Evolutionary conservation across 2,888 invertebrate species (phyloP).

Genomic region (Microctonus brassicae): DNA sequence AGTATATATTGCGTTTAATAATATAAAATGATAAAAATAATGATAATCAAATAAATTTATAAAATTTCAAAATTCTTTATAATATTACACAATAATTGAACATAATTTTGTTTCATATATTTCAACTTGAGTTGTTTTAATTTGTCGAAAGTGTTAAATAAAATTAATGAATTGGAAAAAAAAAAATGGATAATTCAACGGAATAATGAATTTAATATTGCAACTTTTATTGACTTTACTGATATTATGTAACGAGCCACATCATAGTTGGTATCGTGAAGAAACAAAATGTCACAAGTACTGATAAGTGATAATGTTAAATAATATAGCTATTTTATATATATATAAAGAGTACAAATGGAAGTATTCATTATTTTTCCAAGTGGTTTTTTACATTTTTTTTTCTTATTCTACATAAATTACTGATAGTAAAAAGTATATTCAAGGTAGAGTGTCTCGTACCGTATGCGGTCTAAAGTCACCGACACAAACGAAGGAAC

Average conservation of each 20-base stretch:
- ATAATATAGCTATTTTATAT: background rate
- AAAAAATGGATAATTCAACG: background rate
- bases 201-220: background rate
- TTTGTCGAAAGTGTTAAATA: too few species aligned
- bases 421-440: background rate
- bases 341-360: background rate
- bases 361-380: background rate
- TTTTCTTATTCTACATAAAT: background rate
- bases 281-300: background rate
- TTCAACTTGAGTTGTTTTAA: too few species aligned
- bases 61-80: too few species aligned
- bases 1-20: too few species aligned
- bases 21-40: too few species aligned
- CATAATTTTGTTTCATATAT: too few species aligned
- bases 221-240: background rate
- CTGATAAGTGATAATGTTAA: background rate
- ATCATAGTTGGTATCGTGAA: background rate
- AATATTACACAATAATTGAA: too few species aligned
- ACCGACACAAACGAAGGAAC: conserved; percentile 20
- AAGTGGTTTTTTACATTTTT: background rate
- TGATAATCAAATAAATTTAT: too few species aligned
- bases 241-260: background rate
- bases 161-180: background rate
- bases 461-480: background rate
- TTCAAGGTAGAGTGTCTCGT: background rate